These are phyloP conservation scores for Pangasius macronema DNA, from an alignment of 2,797 vertebrate genomes.

Conservation along the genomic window DNA sequence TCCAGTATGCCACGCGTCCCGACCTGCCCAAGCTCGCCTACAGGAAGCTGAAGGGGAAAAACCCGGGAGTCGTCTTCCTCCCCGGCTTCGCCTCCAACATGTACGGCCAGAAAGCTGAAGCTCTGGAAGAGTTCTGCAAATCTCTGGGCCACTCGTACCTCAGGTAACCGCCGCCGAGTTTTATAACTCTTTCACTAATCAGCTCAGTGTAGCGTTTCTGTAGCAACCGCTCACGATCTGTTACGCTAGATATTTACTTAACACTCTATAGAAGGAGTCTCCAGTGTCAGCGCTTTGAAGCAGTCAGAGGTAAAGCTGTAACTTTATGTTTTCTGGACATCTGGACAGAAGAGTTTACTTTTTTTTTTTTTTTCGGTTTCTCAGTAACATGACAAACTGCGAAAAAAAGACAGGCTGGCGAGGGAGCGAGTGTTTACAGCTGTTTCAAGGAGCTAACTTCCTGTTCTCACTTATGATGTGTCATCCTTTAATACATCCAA, in stretches of 20 bases:
- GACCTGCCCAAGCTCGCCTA: conserved; percentile 92
- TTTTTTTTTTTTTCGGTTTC: too few species aligned
- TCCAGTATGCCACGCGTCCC: conserved; percentile 85
- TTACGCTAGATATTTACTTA: background rate
- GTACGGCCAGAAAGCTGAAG: conserved; percentile 89
- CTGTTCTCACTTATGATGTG: background rate
- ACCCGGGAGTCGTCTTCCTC: conserved; percentile 91
- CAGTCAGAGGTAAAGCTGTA: too few species aligned
- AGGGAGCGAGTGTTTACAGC: too few species aligned
- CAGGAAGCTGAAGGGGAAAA: conserved; percentile 88
- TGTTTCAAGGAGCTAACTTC: background rate
- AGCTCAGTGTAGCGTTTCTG: background rate
- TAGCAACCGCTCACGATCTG: background rate
- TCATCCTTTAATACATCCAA: too few species aligned
- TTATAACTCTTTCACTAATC: background rate
- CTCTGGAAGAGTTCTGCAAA: conserved; percentile 92
- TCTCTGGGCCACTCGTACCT: conserved; percentile 92
- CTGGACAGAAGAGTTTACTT: background rate
- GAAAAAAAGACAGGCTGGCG: too few species aligned
- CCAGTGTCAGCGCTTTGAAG: too few species aligned
- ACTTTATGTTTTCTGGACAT: too few species aligned
- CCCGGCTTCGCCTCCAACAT: conserved; percentile 90
- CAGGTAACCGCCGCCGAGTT: conserved; percentile 73
- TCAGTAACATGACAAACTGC: background rate
- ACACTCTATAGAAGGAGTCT: too few species aligned